Conservation (phyloP, 1,140 invertebrate genomes). For the Scaptomyza montana region DNA sequence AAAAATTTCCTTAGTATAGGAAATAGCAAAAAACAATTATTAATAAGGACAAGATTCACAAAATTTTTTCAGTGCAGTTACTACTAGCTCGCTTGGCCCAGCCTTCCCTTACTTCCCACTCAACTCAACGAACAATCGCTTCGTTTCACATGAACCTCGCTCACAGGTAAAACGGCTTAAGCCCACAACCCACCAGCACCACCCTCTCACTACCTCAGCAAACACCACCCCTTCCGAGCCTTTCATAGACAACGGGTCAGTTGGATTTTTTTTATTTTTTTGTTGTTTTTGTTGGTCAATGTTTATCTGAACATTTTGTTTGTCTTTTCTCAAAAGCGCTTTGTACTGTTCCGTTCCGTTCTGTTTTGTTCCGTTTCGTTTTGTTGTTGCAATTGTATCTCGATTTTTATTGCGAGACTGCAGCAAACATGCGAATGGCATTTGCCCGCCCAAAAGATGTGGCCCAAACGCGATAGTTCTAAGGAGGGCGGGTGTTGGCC, state of each 20-base stretch:
- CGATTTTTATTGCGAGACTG: conserved; percentile 66
- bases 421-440: conserved; percentile 61
- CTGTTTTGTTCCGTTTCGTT: not conserved
- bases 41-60: too few relatives aligned
- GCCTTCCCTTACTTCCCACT: conserved; percentile 3
- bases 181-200: not conserved
- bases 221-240: not conserved
- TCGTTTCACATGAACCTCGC: conserved; percentile 54
- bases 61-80: too few relatives aligned
- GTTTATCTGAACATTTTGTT: conserved; percentile 64
- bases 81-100: not conserved
- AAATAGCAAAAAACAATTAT: too few relatives aligned
- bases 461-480: not conserved
- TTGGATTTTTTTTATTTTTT: not conserved
- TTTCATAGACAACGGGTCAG: conserved; percentile 38
- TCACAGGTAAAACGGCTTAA: conserved; percentile 20
- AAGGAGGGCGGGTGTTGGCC: too few relatives aligned
- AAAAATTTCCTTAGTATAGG: too few relatives aligned
- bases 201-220: not conserved
- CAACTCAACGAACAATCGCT: conserved; percentile 12
- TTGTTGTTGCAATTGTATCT: conserved; percentile 48
- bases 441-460: conserved; percentile 27
- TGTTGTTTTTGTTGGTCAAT: conserved; percentile 44
- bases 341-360: too few relatives aligned
- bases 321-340: conserved; percentile 56